These are phyloP conservation scores for Penelope pileata DNA, from an alignment of 2,113 vertebrate genomes.

Conservation along the genomic window DNA sequence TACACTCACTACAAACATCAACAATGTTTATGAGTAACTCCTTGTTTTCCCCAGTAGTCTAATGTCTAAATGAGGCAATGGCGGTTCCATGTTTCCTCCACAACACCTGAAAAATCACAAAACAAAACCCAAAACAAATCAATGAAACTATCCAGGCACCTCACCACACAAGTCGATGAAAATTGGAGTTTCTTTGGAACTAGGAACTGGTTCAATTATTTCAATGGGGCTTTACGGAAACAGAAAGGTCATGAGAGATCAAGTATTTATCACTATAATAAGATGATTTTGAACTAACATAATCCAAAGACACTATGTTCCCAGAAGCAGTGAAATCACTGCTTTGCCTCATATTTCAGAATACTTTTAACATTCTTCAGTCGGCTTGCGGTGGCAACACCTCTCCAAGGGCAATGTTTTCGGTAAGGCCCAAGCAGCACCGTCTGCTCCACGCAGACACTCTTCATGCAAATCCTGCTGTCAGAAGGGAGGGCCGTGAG, in stretches of 20 bases:
- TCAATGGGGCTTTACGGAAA: not conserved
- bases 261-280: not conserved
- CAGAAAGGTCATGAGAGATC: not conserved
- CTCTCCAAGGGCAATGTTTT: not conserved
- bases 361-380: not conserved
- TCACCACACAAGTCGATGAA: not conserved
- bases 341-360: not conserved
- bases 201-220: not conserved
- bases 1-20: not conserved
- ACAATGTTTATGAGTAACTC: not conserved
- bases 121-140: not conserved
- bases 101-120: rapidly evolving
- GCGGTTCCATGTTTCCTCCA: not conserved
- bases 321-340: not conserved
- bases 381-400: not conserved
- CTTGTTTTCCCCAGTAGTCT: not conserved
- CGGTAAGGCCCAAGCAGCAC: not conserved
- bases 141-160: not conserved
- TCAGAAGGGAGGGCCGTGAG: not conserved
- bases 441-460: not conserved
- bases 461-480: not conserved
- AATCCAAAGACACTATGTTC: not conserved
- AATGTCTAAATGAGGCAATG: not conserved
- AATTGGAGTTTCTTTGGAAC: not conserved
- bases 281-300: not conserved